phyloP scores from a whole-genome alignment of 2,888 invertebrate species.

The Pachymerium ferrugineum region DNA sequence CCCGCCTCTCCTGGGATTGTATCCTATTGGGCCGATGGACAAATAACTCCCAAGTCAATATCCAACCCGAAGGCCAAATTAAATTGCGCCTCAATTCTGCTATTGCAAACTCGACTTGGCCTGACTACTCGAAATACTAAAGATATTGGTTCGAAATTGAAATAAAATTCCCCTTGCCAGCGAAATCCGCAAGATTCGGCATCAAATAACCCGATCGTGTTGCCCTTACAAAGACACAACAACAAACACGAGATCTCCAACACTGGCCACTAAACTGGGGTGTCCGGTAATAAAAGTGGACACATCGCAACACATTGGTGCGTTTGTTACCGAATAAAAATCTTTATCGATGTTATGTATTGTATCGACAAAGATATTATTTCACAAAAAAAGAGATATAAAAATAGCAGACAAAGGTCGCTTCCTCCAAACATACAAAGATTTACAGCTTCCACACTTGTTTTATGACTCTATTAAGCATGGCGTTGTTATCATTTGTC shows the following conservation, averaged over 20 bases:
- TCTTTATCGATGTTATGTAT: not conserved
- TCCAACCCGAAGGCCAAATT: constrained; percentile 15
- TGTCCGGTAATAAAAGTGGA: no score
- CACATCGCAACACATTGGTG: no score
- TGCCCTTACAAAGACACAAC: no score
- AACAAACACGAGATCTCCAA: not conserved
- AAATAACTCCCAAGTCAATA: constrained; percentile 21
- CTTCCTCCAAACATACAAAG: not conserved
- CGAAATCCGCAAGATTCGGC: not conserved
- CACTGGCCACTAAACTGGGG: no score
- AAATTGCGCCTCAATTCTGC: constrained; percentile 10
- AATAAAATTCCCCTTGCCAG: not conserved
- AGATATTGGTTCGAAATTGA: not conserved
- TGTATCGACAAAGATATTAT: not conserved
- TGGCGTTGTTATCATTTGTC: constrained; percentile 18
- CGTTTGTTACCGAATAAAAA: no score
- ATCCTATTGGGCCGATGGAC: constrained; percentile 18
- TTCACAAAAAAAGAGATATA: not conserved
- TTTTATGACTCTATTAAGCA: constrained; percentile 21
- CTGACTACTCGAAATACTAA: not conserved
- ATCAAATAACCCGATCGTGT: not conserved
- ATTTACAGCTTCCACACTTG: not conserved
- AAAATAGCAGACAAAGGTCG: not conserved
- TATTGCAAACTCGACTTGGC: not conserved
- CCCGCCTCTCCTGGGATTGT: not conserved